A percentile compares a stretch with the other conserved stretches of the same genome.
Evolutionary conservation across 2,888 invertebrate genomes (phyloP).

Genomic region (Ophion ventricosus): DNA sequence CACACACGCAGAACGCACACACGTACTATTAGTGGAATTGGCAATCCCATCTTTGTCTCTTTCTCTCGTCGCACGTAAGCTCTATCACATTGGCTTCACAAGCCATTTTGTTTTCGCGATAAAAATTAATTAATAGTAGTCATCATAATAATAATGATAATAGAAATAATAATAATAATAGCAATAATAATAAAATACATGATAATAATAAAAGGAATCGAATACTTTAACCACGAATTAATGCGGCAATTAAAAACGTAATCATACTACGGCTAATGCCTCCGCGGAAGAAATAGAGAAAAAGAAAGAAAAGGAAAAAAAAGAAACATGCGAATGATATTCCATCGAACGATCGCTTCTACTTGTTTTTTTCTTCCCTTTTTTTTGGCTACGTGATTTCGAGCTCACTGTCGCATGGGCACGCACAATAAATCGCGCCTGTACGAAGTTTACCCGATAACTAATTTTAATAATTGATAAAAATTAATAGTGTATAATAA

Average conservation of each 20-base stretch:
- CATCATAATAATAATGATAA: constrained; percentile 73
- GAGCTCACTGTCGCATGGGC: constrained; percentile 49
- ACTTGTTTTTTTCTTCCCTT: constrained; percentile 22
- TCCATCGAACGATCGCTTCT: constrained; percentile 38
- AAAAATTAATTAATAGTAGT: constrained; percentile 69
- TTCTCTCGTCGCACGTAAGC: constrained; percentile 81
- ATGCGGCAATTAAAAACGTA: constrained; percentile 61
- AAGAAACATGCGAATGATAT: constrained; percentile 47
- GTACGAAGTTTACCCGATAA: constrained; percentile 57
- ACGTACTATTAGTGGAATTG: constrained; percentile 45
- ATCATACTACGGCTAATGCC: constrained; percentile 58
- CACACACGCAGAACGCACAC: constrained; percentile 57
- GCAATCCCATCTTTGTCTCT: constrained; percentile 67
- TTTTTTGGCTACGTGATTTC: constrained; percentile 68
- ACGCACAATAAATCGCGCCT: constrained; percentile 24
- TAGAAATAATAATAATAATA: constrained; percentile 58
- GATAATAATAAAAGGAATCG: constrained; percentile 72
- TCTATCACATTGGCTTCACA: constrained; percentile 83
- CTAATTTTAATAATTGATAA: constrained; percentile 65
- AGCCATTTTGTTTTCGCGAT: constrained; percentile 79
- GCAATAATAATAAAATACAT: constrained; percentile 74
- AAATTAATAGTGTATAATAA: constrained; percentile 61
- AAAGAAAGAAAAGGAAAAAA: constrained; percentile 43
- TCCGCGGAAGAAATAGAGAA: constrained; percentile 52
- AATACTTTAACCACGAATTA: constrained; percentile 63